Percentiles rank a stretch among this genome's conserved stretches.
Conservation (phyloP, 2,797 vertebrate species). For the Sciaenops ocellatus region DNA sequence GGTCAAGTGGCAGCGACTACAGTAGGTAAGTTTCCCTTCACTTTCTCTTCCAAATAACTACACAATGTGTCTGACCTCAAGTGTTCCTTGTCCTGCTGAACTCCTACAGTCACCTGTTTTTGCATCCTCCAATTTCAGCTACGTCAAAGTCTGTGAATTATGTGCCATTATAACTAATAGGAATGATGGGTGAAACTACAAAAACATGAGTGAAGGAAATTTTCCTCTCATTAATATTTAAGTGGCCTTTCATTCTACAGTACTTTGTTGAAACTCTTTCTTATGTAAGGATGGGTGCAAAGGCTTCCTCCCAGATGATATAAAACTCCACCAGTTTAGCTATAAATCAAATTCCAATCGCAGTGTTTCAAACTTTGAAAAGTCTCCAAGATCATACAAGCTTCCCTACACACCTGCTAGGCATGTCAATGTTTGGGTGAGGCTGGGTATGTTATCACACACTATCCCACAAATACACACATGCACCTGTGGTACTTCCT, state of each 20-base stretch:
- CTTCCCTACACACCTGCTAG: constrained; percentile 77
- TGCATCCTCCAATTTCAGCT: background rate
- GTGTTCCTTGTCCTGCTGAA: background rate
- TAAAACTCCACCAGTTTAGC: constrained; percentile 54
- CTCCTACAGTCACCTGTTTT: background rate
- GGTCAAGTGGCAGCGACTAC: too few species aligned
- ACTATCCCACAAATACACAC: constrained; percentile 36
- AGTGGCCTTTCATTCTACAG: constrained; percentile 7
- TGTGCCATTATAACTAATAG: background rate
- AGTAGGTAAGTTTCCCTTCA: background rate
- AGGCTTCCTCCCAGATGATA: constrained; percentile 55
- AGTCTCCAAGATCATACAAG: constrained; percentile 77
- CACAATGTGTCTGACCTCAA: background rate
- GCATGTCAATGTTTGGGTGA: constrained; percentile 77
- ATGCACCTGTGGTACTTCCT: constrained; percentile 79
- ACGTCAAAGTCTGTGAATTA: background rate
- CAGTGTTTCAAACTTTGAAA: constrained; percentile 73
- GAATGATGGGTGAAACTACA: constrained; percentile 1
- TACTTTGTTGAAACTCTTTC: constrained; percentile 33
- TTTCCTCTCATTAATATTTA: constrained; percentile 39
- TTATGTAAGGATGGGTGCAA: constrained; percentile 36
- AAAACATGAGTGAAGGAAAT: constrained; percentile 21
- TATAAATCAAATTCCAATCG: constrained; percentile 80
- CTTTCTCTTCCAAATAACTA: background rate
- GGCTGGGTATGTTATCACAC: constrained; percentile 64